phyloP scores from a whole-genome alignment of 2,797 vertebrate genomes.

The Hydrolagus colliei region DNA sequence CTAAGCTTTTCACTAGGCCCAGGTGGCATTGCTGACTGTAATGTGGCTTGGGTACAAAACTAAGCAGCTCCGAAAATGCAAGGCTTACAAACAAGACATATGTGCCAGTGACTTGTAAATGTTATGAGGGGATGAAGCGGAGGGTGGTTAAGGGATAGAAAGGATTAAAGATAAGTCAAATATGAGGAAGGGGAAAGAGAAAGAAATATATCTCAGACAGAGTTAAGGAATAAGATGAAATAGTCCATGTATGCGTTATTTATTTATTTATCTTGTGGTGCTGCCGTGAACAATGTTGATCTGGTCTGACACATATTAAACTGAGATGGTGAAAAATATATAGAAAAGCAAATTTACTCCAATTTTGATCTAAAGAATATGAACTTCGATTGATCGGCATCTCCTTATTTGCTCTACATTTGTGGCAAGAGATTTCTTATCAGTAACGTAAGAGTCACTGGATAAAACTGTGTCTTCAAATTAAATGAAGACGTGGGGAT shows the following conservation, averaged over 20 bases:
- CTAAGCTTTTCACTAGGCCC: conserved; percentile 59
- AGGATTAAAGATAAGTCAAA: not conserved
- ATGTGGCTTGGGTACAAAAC: not conserved
- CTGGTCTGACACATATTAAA: not conserved
- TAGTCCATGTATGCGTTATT: no score
- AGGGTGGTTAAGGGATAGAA: not conserved
- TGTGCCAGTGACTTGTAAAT: not conserved
- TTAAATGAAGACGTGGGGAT: no score
- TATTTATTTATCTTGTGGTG: not conserved
- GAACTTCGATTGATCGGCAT: not conserved
- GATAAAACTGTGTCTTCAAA: no score
- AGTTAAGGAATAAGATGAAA: not conserved
- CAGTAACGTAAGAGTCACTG: no score
- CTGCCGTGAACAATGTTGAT: not conserved
- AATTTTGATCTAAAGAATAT: not conserved
- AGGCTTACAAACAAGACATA: not conserved
- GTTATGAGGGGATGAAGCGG: not conserved
- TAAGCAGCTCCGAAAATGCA: not conserved
- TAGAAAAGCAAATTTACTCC: not conserved
- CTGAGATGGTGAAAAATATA: not conserved
- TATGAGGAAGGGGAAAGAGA: not conserved
- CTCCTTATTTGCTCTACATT: not conserved
- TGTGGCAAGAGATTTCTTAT: not conserved
- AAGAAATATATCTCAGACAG: not conserved
- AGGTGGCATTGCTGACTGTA: not conserved